Conservation (phyloP, 2,113 vertebrate species). For the Pseudorhombus dupliciocellatus region DNA sequence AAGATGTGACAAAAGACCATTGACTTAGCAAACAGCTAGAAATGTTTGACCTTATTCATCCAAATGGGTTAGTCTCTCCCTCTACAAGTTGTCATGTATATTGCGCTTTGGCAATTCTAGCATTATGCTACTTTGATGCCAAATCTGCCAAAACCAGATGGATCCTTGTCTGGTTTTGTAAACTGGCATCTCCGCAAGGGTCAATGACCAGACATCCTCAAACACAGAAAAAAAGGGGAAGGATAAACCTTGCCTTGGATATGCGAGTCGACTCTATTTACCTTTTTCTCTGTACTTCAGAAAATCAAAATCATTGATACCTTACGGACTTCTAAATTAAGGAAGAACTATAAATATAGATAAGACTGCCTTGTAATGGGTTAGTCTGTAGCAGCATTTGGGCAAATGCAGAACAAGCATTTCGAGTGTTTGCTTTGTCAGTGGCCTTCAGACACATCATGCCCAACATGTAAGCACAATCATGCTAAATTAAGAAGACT, state of each 20-base stretch:
- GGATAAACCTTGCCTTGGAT: not conserved
- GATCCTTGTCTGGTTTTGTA: conserved; percentile 9
- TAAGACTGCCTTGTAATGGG: too few relatives aligned
- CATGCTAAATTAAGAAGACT: not conserved
- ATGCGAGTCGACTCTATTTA: not conserved
- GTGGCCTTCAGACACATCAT: not conserved
- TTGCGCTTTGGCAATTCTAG: not conserved
- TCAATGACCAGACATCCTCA: not conserved
- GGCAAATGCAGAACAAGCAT: not conserved
- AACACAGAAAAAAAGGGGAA: conserved; percentile 13
- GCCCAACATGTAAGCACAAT: not conserved
- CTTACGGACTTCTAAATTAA: not conserved
- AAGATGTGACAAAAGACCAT: not conserved
- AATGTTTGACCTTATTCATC: not conserved
- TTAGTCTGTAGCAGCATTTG: not conserved
- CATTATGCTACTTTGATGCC: too few relatives aligned
- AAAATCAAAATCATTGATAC: too few relatives aligned
- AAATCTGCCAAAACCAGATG: conserved; percentile 6
- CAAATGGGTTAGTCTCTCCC: not conserved
- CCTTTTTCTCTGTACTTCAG: not conserved
- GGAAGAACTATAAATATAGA: too few relatives aligned
- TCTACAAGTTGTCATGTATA: not conserved
- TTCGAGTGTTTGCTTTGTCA: not conserved
- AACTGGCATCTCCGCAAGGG: not conserved
- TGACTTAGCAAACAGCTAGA: not conserved